These are phyloP conservation scores for Rhegmatorhina hoffmannsi DNA, from an alignment of 2,113 vertebrate genomes.

Conservation along the genomic window DNA sequence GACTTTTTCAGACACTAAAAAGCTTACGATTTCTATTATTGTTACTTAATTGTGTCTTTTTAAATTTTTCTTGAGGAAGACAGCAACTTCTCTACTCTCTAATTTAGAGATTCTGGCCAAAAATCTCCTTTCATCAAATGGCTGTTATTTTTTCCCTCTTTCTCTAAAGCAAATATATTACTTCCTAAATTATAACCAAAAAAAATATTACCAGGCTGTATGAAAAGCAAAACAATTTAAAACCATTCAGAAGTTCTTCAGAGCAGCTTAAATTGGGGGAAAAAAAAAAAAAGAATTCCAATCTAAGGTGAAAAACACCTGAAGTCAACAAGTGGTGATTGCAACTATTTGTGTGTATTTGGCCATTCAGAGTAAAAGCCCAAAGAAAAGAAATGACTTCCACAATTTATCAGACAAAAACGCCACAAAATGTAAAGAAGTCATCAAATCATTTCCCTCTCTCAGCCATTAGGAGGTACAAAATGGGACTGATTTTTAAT, in stretches of 20 bases:
- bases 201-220: neutral
- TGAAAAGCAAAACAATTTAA: neutral
- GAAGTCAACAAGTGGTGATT: conserved; percentile 32
- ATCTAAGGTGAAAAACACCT: neutral
- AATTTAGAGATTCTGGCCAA: neutral
- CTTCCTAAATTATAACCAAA: neutral
- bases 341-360: conserved; percentile 5
- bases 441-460: conserved; percentile 6
- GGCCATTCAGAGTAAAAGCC: conserved; percentile 9
- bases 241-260: neutral
- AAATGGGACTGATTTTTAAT: conserved; percentile 8
- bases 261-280: neutral
- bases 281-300: neutral
- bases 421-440: neutral
- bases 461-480: neutral
- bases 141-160: neutral
- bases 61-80: neutral
- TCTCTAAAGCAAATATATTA: neutral
- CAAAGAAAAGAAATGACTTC: neutral
- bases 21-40: neutral
- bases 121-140: neutral
- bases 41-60: neutral
- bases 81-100: neutral
- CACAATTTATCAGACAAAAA: conserved; percentile 19
- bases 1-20: neutral